A percentile compares a stretch with the other conserved stretches of the same genome.
Evolutionary conservation across 1,140 invertebrate genomes (phyloP).

Genomic region (Drosophila littoralis): DNA sequence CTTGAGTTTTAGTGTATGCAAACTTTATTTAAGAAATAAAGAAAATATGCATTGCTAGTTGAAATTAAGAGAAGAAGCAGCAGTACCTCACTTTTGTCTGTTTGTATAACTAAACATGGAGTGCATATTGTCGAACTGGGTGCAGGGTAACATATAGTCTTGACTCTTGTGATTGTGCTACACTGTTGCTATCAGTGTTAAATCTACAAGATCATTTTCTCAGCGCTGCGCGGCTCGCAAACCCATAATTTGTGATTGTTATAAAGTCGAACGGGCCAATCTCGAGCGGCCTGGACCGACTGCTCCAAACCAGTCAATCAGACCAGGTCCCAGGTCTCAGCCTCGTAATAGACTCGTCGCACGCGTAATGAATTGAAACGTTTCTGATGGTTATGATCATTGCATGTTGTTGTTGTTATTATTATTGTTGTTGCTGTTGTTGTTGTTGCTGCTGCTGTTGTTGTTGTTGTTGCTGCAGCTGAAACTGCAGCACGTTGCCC

Average conservation of each 20-base stretch:
- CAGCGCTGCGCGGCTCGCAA: constrained; percentile 42
- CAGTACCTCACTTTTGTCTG: no score
- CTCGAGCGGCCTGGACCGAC: constrained; percentile 33
- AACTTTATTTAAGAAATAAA: no score
- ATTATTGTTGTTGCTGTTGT: constrained; percentile 25
- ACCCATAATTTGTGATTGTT: constrained; percentile 83
- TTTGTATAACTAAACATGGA: no score
- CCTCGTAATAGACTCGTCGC: constrained; percentile 75
- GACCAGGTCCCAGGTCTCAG: constrained; percentile 12
- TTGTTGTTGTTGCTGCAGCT: constrained; percentile 15
- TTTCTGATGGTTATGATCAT: constrained; percentile 58
- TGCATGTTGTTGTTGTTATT: constrained; percentile 31
- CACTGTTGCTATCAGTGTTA: constrained; percentile 72
- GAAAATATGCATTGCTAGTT: no score
- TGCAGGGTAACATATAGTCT: background rate
- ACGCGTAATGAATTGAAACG: constrained; percentile 80
- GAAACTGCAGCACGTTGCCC: constrained; percentile 16
- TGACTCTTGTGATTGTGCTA: background rate
- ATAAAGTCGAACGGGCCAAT: constrained; percentile 66
- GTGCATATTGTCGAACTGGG: no score
- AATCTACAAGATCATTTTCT: constrained; percentile 82
- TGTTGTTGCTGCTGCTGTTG: constrained; percentile 11
- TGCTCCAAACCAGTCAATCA: constrained; percentile 39
- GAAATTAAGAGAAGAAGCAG: no score
- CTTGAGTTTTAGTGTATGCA: no score